Conservation (phyloP, 2,113 vertebrate genomes). For the Myotis lucifugus region DNA sequence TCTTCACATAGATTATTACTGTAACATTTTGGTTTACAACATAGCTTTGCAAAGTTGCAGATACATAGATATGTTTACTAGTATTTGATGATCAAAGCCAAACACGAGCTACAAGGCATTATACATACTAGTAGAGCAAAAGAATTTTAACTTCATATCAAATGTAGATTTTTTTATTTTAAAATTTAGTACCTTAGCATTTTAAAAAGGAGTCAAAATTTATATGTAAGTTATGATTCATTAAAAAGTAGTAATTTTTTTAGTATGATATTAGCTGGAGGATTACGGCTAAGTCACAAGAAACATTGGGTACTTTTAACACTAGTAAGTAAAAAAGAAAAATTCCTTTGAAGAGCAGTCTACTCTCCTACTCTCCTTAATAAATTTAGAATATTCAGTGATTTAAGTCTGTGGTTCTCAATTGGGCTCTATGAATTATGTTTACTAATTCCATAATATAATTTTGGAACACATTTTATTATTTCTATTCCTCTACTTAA, state of each 20-base stretch:
- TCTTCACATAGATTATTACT: conserved; percentile 41
- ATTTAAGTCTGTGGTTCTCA: background rate
- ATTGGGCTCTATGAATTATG: background rate
- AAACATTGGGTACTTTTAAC: background rate
- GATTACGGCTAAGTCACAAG: background rate
- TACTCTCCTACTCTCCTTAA: background rate
- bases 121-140: background rate
- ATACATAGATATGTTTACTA: background rate
- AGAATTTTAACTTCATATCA: background rate
- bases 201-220: background rate
- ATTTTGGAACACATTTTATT: conserved; percentile 50
- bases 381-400: background rate
- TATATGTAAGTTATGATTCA: background rate
- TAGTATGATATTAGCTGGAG: background rate
- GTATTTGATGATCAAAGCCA: conserved; percentile 5
- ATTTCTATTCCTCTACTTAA: conserved; percentile 1
- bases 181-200: background rate
- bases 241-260: background rate
- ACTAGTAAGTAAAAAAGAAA: background rate
- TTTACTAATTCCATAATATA: conserved; percentile 40
- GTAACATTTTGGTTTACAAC: conserved; percentile 33
- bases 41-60: conserved; percentile 11
- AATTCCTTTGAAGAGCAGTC: background rate
- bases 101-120: background rate
- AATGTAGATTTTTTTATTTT: background rate